Conservation (phyloP, 2,888 invertebrate genomes). For the Limnephilus auricula region DNA sequence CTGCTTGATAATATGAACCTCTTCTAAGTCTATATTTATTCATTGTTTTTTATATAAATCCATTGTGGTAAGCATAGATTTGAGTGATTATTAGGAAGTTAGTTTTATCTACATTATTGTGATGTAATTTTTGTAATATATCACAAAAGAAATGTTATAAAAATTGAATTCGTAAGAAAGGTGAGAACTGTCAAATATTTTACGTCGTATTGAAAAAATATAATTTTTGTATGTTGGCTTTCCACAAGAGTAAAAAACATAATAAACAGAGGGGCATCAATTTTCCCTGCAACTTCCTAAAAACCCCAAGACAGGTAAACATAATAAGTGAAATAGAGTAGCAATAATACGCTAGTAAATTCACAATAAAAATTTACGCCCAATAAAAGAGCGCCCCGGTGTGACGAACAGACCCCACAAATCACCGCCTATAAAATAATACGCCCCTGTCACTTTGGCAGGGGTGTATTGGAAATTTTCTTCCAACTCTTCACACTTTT, state of each 20-base stretch:
- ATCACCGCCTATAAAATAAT: constrained; percentile 63
- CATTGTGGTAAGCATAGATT: too few relatives aligned
- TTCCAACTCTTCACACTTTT: constrained; percentile 52
- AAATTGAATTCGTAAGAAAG: too few relatives aligned
- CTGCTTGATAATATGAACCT: too few relatives aligned
- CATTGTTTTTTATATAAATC: too few relatives aligned
- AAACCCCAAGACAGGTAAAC: background rate
- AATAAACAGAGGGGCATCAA: background rate
- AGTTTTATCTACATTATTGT: too few relatives aligned
- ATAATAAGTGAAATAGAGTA: constrained; percentile 6
- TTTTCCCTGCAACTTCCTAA: background rate
- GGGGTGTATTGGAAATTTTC: constrained; percentile 43
- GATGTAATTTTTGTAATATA: too few relatives aligned
- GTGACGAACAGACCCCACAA: constrained; percentile 44
- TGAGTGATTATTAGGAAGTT: too few relatives aligned
- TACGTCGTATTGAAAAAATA: too few relatives aligned
- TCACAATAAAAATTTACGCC: constrained; percentile 26
- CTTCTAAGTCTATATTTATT: too few relatives aligned
- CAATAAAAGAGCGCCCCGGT: constrained; percentile 22
- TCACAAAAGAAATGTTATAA: too few relatives aligned
- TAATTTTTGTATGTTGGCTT: too few relatives aligned
- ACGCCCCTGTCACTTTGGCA: constrained; percentile 39
- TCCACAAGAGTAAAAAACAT: background rate
- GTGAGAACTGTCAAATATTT: too few relatives aligned
- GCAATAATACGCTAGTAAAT: constrained; percentile 22